Percentiles rank a stretch among this genome's conserved stretches.
These are phyloP conservation scores for Sitobion miscanthi DNA, from an alignment of 1,140 invertebrate species.

Conservation along the genomic window DNA sequence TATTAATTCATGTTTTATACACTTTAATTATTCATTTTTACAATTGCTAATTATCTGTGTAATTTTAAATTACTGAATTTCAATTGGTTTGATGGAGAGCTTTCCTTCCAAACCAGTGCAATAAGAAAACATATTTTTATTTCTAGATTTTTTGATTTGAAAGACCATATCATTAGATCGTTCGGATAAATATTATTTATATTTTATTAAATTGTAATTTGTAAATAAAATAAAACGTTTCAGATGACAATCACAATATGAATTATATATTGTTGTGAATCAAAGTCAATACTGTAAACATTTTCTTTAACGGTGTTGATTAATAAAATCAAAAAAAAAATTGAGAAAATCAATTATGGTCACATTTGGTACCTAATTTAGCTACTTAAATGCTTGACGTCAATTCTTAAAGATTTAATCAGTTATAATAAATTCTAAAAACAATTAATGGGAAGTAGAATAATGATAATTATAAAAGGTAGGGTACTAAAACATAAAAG, in stretches of 20 bases:
- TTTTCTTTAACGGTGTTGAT: background rate
- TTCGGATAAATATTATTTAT: background rate
- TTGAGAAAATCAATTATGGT: background rate
- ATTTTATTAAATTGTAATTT: background rate
- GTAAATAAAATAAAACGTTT: background rate
- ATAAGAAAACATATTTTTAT: background rate
- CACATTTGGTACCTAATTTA: background rate
- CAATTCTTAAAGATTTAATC: background rate
- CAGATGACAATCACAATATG: background rate
- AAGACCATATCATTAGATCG: background rate
- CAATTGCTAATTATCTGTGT: background rate
- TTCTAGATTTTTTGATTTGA: background rate
- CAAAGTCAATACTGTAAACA: too few relatives aligned
- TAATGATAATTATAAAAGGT: too few relatives aligned
- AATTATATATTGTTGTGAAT: background rate
- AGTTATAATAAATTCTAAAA: background rate
- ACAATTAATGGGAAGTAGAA: background rate
- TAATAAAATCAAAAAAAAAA: background rate
- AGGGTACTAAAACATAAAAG: background rate
- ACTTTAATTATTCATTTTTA: background rate
- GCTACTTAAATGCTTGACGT: background rate
- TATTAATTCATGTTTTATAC: background rate
- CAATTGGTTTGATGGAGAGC: background rate
- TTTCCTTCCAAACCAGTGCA: background rate
- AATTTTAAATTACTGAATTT: background rate